These are phyloP conservation scores for Monomorium pharaonis DNA, from an alignment of 1,140 invertebrate species.

Conservation along the genomic window DNA sequence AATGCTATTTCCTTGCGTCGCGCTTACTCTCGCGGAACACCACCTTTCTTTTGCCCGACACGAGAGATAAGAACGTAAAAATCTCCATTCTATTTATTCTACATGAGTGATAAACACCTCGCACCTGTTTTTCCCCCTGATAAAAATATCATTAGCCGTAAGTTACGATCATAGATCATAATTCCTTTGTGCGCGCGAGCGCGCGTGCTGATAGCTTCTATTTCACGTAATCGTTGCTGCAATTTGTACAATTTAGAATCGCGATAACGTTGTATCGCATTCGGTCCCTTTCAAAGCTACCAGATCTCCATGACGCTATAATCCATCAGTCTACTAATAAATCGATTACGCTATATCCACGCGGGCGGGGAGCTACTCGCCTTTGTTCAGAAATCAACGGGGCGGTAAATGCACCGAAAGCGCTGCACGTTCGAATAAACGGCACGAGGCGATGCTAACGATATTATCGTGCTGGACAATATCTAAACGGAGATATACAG, in stretches of 20 bases:
- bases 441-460: constrained; percentile 51
- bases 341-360: constrained; percentile 62
- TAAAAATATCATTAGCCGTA: not conserved
- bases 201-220: not conserved
- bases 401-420: constrained; percentile 61
- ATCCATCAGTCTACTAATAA: constrained; percentile 64
- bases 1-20: constrained; percentile 22
- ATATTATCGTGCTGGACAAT: constrained; percentile 60
- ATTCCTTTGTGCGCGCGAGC: too few species aligned
- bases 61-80: not conserved
- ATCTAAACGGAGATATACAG: constrained; percentile 57
- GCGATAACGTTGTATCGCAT: not conserved
- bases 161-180: not conserved
- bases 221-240: not conserved
- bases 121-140: not conserved
- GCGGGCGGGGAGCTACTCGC: constrained; percentile 52
- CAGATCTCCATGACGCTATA: constrained; percentile 24
- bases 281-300: not conserved
- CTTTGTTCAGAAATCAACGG: constrained; percentile 66
- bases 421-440: constrained; percentile 64
- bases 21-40: not conserved
- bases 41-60: constrained; percentile 22
- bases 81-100: not conserved
- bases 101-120: not conserved
- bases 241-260: constrained; percentile 13